Evolutionary conservation across 2,797 vertebrate genomes (phyloP).

Genomic region (Coracias cyanogaster): DNA sequence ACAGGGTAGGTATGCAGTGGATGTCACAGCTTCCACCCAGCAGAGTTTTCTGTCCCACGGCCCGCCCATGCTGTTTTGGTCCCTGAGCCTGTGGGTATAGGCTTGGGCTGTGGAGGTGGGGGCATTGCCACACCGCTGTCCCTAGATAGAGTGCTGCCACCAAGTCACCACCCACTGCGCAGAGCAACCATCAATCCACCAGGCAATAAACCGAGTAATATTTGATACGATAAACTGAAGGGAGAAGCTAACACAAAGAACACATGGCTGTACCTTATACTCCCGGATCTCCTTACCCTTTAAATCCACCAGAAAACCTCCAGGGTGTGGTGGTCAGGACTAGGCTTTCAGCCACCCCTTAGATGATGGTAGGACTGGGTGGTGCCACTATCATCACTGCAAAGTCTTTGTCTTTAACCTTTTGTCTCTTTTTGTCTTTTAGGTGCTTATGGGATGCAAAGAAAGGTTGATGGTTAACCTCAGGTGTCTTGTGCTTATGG

Average conservation of each 20-base stretch:
- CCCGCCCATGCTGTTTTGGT: accelerated
- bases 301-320: neutral
- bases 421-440: neutral
- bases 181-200: neutral
- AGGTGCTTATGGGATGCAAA: neutral
- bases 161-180: accelerated
- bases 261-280: neutral
- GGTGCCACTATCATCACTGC: neutral
- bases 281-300: neutral
- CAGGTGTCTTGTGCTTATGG: neutral
- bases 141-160: accelerated
- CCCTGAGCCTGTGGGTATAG: accelerated
- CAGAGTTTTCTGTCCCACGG: neutral
- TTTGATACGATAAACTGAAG: neutral
- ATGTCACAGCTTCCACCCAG: neutral
- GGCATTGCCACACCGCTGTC: accelerated
- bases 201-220: slow-evolving; percentile 5
- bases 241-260: neutral
- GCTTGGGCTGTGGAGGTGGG: neutral
- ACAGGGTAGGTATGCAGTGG: neutral
- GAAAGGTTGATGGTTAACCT: slow-evolving; percentile 18
- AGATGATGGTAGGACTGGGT: neutral
- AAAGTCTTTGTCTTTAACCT: neutral
- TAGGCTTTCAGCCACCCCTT: neutral
- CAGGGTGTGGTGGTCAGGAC: neutral